These are phyloP conservation scores for Anabas testudineus DNA, from an alignment of 2,797 vertebrate species.

Conservation along the genomic window DNA sequence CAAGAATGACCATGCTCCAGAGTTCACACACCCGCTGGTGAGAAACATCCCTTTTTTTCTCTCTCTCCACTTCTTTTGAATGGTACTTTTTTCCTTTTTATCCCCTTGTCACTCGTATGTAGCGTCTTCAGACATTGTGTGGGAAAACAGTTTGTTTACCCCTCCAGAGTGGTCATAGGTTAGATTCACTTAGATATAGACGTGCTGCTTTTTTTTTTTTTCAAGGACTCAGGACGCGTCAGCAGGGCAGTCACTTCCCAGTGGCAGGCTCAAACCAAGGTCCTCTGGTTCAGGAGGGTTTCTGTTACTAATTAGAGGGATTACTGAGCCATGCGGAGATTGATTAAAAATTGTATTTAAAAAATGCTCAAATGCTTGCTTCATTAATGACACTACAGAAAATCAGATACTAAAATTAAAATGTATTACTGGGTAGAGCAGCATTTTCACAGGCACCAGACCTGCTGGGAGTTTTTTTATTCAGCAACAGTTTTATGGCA, in stretches of 20 bases:
- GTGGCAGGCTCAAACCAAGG: not conserved
- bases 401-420: not conserved
- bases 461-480: too few relatives aligned
- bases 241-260: not conserved
- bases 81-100: not conserved
- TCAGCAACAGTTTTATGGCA: too few relatives aligned
- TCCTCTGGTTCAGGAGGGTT: not conserved
- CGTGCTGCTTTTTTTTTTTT: slow-evolving; percentile 8
- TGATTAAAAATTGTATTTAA: too few relatives aligned
- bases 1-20: slow-evolving; percentile 96
- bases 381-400: not conserved
- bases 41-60: slow-evolving; percentile 29
- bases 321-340: not conserved
- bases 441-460: too few relatives aligned
- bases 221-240: slow-evolving; percentile 4
- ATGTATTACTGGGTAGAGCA: too few relatives aligned
- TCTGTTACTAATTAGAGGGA: not conserved
- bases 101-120: not conserved
- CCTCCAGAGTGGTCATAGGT: slow-evolving; percentile 27
- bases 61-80: slow-evolving; percentile 3
- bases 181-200: slow-evolving; percentile 12
- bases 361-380: too few relatives aligned
- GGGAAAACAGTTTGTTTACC: slow-evolving; percentile 28
- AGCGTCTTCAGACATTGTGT: slow-evolving; percentile 12
- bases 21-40: slow-evolving; percentile 91